Evolutionary conservation across 2,797 vertebrate genomes (phyloP), one percentile per base, ranked within the genome.

Genomic region (Coracias cyanogaster): DNA sequence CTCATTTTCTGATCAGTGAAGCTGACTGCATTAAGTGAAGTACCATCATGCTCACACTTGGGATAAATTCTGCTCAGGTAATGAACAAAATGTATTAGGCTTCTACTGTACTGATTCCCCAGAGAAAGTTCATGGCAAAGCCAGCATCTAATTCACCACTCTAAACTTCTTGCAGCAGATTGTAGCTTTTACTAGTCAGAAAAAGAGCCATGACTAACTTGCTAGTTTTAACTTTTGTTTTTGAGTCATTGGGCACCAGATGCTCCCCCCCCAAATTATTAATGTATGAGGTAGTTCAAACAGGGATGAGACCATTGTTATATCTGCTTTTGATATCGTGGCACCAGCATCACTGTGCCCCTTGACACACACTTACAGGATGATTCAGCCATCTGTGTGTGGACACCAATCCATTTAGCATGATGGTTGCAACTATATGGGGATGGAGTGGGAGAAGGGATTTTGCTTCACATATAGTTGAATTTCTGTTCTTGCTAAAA

Each of bases 31-130:
- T 91, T 88, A 12, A 12, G 11, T 64, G 51, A 94, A 94, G 84
- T 90, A 60, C 25, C 24, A 66, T 73, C 57, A 35, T 43, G 22
- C 39, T 90, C n/a, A 81, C 14, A 82, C 52, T 88, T 93, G 70
- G 77, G 39, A 84, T 82, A 76, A 93, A 72, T 66, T 94, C 85
- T 94, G 58, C 62, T 67, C 88, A 86, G 60, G 48, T 74, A 82
- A 94, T 52, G 33, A 90, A 92, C 67, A 64, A 86, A 94, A 84
- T 64, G 3, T 70, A 61, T 66, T 79, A 33, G 62, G 37, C 48
- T 90, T 29, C 29, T 84, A 61, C 25, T 48, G 20, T 70, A 66
- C 15, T 54, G 10, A 22, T 66, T 86, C 58, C 48, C 73, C 28
- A 70, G 60, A 73, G 45, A 86, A 67, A 0, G 1, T 6, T 82